These are phyloP conservation scores for Fregetta grallaria DNA, from an alignment of 2,113 vertebrate genomes.

Conservation along the genomic window DNA sequence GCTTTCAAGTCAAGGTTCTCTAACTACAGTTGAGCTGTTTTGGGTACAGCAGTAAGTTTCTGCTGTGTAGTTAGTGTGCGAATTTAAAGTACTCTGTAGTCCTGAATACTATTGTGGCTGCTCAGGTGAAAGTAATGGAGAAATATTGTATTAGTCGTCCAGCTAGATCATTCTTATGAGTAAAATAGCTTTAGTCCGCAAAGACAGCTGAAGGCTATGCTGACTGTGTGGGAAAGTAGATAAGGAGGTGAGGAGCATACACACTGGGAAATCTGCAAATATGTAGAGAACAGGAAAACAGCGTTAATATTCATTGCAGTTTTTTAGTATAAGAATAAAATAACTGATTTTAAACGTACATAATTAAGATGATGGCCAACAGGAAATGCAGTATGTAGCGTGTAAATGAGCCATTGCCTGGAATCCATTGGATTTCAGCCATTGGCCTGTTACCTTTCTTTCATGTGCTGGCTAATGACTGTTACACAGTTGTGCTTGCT, in stretches of 20 bases:
- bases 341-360: background rate
- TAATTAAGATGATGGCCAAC: background rate
- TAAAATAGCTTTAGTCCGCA: background rate
- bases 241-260: background rate
- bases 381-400: background rate
- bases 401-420: background rate
- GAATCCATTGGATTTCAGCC: background rate
- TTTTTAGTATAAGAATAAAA: background rate
- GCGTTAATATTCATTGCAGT: background rate
- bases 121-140: background rate
- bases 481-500: background rate
- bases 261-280: background rate
- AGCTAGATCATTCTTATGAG: background rate
- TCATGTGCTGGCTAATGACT: background rate
- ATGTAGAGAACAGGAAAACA: background rate
- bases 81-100: background rate
- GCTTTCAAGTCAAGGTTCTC: background rate
- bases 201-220: background rate
- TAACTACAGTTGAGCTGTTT: background rate
- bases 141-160: background rate
- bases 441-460: background rate
- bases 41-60: background rate
- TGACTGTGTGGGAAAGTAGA: accelerated
- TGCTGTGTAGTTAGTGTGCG: background rate
- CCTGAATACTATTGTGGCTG: background rate